phyloP scores from a whole-genome alignment of 2,113 vertebrate genomes.

The Brienomyrus brachyistius region DNA sequence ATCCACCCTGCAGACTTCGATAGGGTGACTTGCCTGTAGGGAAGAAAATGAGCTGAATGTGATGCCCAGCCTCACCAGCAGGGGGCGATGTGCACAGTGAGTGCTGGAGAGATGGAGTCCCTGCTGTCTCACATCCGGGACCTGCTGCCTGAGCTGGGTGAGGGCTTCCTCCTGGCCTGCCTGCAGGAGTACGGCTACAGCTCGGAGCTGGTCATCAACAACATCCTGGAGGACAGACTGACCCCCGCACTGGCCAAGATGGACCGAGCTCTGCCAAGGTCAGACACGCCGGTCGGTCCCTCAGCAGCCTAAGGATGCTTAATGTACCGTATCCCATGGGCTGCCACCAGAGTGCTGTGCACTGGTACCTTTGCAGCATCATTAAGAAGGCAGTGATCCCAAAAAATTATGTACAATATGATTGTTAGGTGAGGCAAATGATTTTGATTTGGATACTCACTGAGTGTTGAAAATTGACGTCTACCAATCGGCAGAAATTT shows the following conservation, averaged over 20 bases:
- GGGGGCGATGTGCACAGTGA: slow-evolving; percentile 48
- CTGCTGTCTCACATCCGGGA: slow-evolving; percentile 84
- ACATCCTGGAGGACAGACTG: slow-evolving; percentile 83
- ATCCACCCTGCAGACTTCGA: background rate
- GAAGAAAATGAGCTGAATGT: background rate
- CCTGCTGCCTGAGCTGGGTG: slow-evolving; percentile 81
- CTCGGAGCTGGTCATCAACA: slow-evolving; percentile 84
- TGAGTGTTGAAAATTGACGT: background rate
- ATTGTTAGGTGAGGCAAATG: background rate
- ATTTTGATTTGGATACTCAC: background rate
- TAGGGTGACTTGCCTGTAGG: background rate
- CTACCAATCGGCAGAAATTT: background rate
- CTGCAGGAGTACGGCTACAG: slow-evolving; percentile 74
- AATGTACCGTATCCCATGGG: background rate
- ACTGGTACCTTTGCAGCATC: background rate
- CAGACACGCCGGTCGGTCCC: background rate
- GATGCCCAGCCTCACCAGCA: slow-evolving; percentile 23
- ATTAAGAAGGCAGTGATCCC: background rate
- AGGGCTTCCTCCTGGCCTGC: slow-evolving; percentile 89
- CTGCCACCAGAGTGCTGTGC: background rate
- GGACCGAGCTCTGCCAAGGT: slow-evolving; percentile 80
- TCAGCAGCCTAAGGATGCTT: background rate
- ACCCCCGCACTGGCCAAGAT: slow-evolving; percentile 63
- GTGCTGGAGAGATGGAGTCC: slow-evolving; percentile 78
- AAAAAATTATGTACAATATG: background rate